Percentiles rank a stretch among this genome's conserved stretches.
Conservation (phyloP, 2,888 invertebrate species). For the Tridacna gigas region DNA sequence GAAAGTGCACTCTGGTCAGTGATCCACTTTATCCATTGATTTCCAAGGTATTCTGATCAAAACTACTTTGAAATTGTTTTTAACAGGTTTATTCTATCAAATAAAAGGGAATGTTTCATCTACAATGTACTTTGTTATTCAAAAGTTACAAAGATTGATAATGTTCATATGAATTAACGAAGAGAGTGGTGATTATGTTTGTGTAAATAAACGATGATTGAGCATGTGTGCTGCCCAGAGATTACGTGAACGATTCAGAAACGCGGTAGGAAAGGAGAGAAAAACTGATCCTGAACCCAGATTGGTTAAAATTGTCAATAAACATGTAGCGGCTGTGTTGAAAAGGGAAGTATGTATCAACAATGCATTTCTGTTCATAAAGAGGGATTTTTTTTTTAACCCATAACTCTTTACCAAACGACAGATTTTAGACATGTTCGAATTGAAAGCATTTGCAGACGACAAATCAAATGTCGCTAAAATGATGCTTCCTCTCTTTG, state of each 20-base stretch:
- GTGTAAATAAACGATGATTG: neutral
- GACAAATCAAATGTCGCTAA: too few relatives aligned
- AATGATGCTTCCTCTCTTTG: too few relatives aligned
- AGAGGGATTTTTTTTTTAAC: neutral
- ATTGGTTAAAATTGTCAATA: conserved; percentile 34
- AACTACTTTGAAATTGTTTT: neutral
- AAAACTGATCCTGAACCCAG: conserved; percentile 17
- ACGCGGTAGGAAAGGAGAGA: conserved; percentile 3
- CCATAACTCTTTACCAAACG: too few relatives aligned
- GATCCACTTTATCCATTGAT: too few relatives aligned
- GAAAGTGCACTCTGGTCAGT: too few relatives aligned
- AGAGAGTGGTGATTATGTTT: neutral
- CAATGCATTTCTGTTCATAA: too few relatives aligned
- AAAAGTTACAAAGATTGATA: neutral
- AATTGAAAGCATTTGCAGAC: too few relatives aligned
- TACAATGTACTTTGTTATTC: too few relatives aligned
- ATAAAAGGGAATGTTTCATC: too few relatives aligned
- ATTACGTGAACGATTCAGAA: conserved; percentile 44
- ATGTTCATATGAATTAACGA: neutral
- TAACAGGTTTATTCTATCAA: neutral
- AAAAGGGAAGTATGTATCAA: conserved; percentile 18
- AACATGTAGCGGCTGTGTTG: conserved; percentile 51
- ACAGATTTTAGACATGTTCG: too few relatives aligned
- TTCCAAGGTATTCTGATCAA: too few relatives aligned
- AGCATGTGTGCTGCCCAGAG: conserved; percentile 55